A percentile compares a stretch with the other conserved stretches of the same genome.
Evolutionary conservation across 2,797 vertebrate genomes (phyloP).

Genomic region (Mus minutoides): DNA sequence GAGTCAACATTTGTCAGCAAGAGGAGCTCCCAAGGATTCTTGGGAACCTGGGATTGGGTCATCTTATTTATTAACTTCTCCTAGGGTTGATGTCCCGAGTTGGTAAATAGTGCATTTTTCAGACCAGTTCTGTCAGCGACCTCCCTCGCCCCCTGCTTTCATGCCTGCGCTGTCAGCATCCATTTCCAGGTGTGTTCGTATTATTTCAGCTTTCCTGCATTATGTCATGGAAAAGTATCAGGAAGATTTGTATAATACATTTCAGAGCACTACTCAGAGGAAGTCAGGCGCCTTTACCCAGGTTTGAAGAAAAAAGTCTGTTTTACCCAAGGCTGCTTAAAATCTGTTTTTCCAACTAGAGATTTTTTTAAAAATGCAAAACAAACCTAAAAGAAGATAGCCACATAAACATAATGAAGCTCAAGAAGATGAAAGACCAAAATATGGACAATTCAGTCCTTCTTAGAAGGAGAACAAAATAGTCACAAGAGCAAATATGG

Average conservation of each 20-base stretch:
- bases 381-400: too few relatives aligned
- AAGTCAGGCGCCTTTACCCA: conserved; percentile 71
- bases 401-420: too few relatives aligned
- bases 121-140: conserved; percentile 46
- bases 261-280: conserved; percentile 73
- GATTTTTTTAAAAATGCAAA: conserved; percentile 35
- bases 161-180: conserved; percentile 37
- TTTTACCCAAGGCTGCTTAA: conserved; percentile 47
- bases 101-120: conserved; percentile 79
- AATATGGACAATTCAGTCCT: too few relatives aligned
- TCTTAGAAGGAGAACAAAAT: too few relatives aligned
- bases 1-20: conserved; percentile 56
- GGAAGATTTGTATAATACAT: conserved; percentile 69
- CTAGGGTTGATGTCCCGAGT: conserved; percentile 74
- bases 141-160: background rate
- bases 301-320: conserved; percentile 55
- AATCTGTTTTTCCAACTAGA: conserved; percentile 64
- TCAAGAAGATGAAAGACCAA: too few relatives aligned
- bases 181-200: conserved; percentile 71
- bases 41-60: conserved; percentile 62
- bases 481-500: too few relatives aligned
- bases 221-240: conserved; percentile 79
- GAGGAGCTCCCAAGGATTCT: conserved; percentile 10
- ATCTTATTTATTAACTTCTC: conserved; percentile 51
- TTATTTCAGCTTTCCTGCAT: conserved; percentile 78